These are phyloP conservation scores for Gasterosteus aculeatus DNA, from an alignment of 2,113 vertebrate genomes.

Conservation along the genomic window DNA sequence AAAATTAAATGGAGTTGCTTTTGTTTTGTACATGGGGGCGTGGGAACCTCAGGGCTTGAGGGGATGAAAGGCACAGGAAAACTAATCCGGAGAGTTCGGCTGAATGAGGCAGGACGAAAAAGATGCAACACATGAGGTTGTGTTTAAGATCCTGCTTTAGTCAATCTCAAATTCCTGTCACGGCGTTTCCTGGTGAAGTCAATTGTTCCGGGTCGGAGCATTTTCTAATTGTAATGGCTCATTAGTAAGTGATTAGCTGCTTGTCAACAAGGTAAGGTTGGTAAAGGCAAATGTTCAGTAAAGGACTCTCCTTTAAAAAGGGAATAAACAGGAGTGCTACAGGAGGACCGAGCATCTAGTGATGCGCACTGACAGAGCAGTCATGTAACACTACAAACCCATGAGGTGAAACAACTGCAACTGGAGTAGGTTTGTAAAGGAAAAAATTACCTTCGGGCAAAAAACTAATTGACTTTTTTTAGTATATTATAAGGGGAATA, in stretches of 20 bases:
- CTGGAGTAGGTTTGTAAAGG: slow-evolving; percentile 15
- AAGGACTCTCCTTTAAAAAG: not conserved
- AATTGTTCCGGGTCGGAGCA: slow-evolving; percentile 4
- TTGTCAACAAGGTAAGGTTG: slow-evolving; percentile 7
- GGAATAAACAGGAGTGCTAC: not conserved
- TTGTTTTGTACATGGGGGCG: slow-evolving; percentile 4
- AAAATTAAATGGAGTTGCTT: slow-evolving; percentile 26
- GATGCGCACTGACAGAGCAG: slow-evolving; percentile 10
- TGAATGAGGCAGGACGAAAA: slow-evolving; percentile 3
- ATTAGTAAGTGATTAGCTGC: slow-evolving; percentile 30
- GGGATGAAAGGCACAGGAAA: slow-evolving; percentile 69
- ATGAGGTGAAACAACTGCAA: slow-evolving; percentile 36
- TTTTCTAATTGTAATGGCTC: slow-evolving; percentile 10
- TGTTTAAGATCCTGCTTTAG: slow-evolving; percentile 30
- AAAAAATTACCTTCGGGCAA: slow-evolving; percentile 26
- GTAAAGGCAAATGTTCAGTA: slow-evolving; percentile 18
- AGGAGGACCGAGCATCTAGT: slow-evolving; percentile 1
- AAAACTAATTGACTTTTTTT: slow-evolving; percentile 15
- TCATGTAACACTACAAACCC: not conserved
- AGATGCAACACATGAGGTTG: not conserved
- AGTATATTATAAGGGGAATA: slow-evolving; percentile 16
- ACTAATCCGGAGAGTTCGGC: slow-evolving; percentile 22
- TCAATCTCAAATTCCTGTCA: not conserved
- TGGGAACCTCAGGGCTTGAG: slow-evolving; percentile 13
- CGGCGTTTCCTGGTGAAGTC: slow-evolving; percentile 11